These are phyloP conservation scores for Ciona savignyi DNA, from an alignment of 23 tunicate genomes.

Conservation along the genomic window DNA sequence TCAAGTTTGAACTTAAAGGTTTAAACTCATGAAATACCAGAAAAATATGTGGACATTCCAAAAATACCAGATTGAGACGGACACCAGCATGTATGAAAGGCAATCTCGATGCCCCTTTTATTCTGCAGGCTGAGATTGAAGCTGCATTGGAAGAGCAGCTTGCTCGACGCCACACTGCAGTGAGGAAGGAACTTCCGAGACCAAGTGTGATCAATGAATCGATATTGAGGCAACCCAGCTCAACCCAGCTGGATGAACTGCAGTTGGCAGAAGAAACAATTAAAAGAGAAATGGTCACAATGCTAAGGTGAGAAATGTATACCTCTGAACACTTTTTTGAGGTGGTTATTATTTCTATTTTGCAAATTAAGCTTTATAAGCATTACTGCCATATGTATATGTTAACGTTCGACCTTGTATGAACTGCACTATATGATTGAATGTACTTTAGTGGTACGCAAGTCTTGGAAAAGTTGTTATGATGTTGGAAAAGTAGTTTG, in stretches of 20 bases:
- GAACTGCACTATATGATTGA: no score
- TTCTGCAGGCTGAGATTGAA: slow-evolving; percentile 2
- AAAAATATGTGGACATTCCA: no score
- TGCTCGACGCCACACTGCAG: slow-evolving; percentile 65
- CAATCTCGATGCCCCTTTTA: no score
- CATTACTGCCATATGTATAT: no score
- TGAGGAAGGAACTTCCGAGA: slow-evolving; percentile 69
- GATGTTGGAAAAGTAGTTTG: no score
- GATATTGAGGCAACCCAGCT: slow-evolving; percentile 39
- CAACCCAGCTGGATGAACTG: slow-evolving; percentile 42
- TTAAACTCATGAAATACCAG: no score
- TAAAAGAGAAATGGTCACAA: slow-evolving; percentile 91
- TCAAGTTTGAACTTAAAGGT: no score
- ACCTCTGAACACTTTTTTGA: not conserved
- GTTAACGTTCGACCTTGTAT: no score
- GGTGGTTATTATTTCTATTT: not conserved
- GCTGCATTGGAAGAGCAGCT: slow-evolving; percentile 31
- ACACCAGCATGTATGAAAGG: no score
- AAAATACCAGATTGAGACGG: no score
- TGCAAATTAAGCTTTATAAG: not conserved
- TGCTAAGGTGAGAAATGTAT: slow-evolving; percentile 47
- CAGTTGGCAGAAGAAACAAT: slow-evolving; percentile 95
- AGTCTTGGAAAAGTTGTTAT: no score
- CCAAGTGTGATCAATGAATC: slow-evolving; percentile 85
- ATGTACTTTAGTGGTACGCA: no score